Conservation (phyloP, 2,888 invertebrate genomes). For the Aethes cnicana region DNA sequence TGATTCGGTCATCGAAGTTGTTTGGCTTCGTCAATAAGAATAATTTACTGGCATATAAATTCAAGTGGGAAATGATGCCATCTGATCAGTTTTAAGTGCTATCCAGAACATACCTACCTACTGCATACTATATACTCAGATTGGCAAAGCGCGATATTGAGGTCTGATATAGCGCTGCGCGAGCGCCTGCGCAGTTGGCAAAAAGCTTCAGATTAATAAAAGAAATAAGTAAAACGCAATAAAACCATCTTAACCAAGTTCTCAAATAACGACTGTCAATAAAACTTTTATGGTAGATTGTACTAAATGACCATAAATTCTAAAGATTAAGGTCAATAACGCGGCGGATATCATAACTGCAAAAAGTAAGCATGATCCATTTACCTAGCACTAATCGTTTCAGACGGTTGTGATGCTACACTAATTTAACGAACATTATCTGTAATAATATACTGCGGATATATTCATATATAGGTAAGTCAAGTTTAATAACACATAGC, state of each 20-base stretch:
- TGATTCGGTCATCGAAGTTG: constrained; percentile 6
- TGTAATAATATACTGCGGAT: background rate
- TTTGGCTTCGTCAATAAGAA: constrained; percentile 41
- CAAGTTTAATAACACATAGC: no score
- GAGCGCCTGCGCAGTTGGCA: background rate
- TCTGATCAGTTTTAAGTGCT: constrained; percentile 41
- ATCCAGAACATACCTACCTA: constrained; percentile 38
- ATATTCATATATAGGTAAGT: no score
- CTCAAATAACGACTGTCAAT: constrained; percentile 71
- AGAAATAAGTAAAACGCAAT: constrained; percentile 51
- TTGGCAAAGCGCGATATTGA: constrained; percentile 26
- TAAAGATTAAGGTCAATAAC: constrained; percentile 77
- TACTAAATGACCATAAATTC: constrained; percentile 75
- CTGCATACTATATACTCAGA: constrained; percentile 32
- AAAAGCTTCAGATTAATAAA: constrained; percentile 38
- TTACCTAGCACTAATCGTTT: constrained; percentile 33
- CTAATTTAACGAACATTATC: constrained; percentile 1
- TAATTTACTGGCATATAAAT: constrained; percentile 45
- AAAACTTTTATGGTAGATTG: constrained; percentile 73
- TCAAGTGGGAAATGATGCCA: constrained; percentile 44
- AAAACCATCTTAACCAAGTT: constrained; percentile 56
- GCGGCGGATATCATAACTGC: constrained; percentile 72
- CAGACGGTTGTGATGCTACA: constrained; percentile 12
- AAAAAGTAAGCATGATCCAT: constrained; percentile 49
- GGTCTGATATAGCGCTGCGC: background rate